Evolutionary conservation across 2,888 invertebrate species (phyloP).

Genomic region (Tryphoninae sp.): DNA sequence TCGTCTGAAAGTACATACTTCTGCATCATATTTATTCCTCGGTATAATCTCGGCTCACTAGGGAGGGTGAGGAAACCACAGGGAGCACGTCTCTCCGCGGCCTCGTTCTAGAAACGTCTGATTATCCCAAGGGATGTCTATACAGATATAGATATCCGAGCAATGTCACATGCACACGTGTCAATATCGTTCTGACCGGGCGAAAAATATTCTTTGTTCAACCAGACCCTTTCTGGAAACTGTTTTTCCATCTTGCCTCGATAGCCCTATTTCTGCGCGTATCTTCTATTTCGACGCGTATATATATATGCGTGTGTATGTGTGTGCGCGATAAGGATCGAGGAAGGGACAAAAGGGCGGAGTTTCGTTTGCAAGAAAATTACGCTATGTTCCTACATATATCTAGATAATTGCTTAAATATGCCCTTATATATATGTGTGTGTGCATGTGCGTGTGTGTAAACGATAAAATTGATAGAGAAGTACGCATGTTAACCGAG

Average conservation of each 20-base stretch:
- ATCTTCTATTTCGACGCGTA: no score
- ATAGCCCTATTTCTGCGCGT: background rate
- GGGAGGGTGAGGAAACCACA: background rate
- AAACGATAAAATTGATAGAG: conserved; percentile 10
- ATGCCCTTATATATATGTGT: background rate
- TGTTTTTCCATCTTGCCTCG: conserved; percentile 30
- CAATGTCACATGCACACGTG: conserved; percentile 40
- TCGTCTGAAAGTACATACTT: conserved; percentile 10
- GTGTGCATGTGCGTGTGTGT: background rate
- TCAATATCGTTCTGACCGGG: conserved; percentile 31
- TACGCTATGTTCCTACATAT: background rate
- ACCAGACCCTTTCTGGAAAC: conserved; percentile 32
- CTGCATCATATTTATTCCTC: conserved; percentile 13
- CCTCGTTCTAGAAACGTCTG: background rate
- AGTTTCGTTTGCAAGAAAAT: conserved; percentile 25
- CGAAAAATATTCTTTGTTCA: conserved; percentile 37
- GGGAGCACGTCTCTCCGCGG: background rate
- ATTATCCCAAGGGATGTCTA: background rate
- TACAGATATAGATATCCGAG: background rate
- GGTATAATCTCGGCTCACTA: conserved; percentile 16
- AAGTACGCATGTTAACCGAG: background rate
- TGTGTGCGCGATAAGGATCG: conserved; percentile 2
- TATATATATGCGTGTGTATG: no score
- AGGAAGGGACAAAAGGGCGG: background rate
- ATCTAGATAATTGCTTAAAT: background rate